A percentile compares a stretch with the other conserved stretches of the same genome.
Conservation (phyloP, 2,888 invertebrate species). For the Zygaena filipendulae region DNA sequence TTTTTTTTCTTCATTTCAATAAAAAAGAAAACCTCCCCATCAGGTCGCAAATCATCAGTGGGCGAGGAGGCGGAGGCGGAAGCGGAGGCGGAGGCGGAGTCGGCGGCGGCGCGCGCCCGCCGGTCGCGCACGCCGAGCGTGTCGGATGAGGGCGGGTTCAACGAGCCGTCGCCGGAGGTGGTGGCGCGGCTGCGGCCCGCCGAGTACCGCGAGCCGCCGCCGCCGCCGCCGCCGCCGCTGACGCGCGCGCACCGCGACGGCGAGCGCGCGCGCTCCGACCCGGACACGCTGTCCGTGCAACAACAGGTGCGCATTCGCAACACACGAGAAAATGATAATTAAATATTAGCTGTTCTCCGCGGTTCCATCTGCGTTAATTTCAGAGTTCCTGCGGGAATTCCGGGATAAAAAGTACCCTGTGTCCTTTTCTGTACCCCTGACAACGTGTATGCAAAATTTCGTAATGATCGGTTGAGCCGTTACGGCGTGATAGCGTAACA, state of each 20-base stretch:
- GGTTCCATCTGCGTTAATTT: too few species aligned
- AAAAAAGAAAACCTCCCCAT: too few species aligned
- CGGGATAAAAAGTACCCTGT: too few species aligned
- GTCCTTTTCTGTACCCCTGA: too few species aligned
- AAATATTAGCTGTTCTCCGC: too few species aligned
- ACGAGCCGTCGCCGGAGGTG: constrained; percentile 77
- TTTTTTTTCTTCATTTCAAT: too few species aligned
- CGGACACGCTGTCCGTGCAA: constrained; percentile 54
- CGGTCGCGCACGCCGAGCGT: constrained; percentile 75
- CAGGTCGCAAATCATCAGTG: constrained; percentile 58
- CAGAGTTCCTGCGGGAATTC: too few species aligned
- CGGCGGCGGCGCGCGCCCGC: constrained; percentile 69
- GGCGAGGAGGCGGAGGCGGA: constrained; percentile 68
- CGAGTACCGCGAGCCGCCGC: constrained; percentile 46
- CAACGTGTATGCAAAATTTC: too few species aligned
- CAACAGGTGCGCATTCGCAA: constrained; percentile 54
- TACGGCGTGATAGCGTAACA: too few species aligned
- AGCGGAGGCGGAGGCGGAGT: too few species aligned
- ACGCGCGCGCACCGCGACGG: constrained; percentile 42
- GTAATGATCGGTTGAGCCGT: too few species aligned
- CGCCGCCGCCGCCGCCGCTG: constrained; percentile 24
- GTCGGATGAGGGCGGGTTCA: constrained; percentile 77
- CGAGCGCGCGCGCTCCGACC: constrained; percentile 51
- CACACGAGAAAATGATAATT: too few species aligned
- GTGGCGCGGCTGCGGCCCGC: constrained; percentile 69